Percentiles rank a stretch among this genome's conserved stretches.
Evolutionary conservation across 2,113 vertebrate species (phyloP).

Genomic region (Stictonetta naevosa): DNA sequence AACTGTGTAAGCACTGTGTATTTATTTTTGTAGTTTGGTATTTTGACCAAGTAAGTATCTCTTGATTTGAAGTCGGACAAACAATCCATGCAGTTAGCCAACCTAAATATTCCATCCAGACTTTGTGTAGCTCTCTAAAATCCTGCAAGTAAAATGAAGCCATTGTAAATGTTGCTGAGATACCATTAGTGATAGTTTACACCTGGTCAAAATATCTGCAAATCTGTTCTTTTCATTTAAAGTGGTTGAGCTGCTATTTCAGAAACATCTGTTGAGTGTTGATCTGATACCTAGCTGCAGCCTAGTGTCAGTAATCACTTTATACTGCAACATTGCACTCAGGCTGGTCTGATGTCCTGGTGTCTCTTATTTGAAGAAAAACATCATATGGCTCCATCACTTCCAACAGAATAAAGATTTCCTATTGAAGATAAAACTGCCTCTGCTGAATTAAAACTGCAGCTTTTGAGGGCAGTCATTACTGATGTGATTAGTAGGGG

Average conservation of each 20-base stretch:
- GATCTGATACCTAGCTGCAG: neutral
- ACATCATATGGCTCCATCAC: neutral
- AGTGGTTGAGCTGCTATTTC: neutral
- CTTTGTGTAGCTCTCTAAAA: neutral
- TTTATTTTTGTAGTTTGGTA: neutral
- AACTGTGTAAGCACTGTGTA: neutral
- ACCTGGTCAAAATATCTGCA: neutral
- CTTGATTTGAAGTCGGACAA: neutral
- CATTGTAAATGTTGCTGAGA: neutral
- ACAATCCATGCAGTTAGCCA: fast-evolving
- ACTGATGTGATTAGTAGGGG: neutral
- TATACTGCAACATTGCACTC: neutral
- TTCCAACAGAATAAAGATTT: neutral
- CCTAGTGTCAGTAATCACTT: neutral
- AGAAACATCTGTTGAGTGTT: neutral
- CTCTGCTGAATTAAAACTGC: neutral
- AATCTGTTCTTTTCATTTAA: neutral
- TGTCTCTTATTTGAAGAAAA: neutral
- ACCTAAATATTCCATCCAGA: neutral
- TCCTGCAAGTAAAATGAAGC: neutral
- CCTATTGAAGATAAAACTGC: neutral
- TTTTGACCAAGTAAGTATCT: neutral
- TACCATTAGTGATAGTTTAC: neutral
- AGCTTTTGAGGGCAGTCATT: neutral
- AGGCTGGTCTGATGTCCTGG: neutral